Evolutionary conservation across 2,113 vertebrate species (phyloP), one percentile per base, ranked within the genome.

Genomic region (Rhegmatorhina hoffmannsi): DNA sequence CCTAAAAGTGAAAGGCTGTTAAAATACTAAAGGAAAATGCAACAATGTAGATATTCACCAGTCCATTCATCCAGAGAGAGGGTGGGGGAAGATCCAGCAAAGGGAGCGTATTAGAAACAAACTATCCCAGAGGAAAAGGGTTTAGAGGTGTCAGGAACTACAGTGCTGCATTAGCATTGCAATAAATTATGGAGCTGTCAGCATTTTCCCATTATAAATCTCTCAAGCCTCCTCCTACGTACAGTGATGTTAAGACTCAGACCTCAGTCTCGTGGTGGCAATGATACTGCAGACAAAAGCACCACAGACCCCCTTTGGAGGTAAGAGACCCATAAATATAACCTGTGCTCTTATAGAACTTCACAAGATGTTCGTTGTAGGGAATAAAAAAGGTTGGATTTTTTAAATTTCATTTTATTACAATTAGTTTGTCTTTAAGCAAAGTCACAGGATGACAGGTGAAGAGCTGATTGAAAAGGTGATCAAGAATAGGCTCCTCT

Each of bases 191-290:
- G 1, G 78, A 81, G 49, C 90, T 94, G 94, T 88, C 95, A 94
- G 79, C 66, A 12, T 96, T 96, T 95, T 90, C 93, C 95, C 88
- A 84, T 96, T 86, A 90, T 84, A 95, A 93, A 95, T 95, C 92
- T 92, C 76, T 63, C 80, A 63, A 86, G 68, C 53, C 83, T 88
- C 40, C 52, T 88, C 72, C 64, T 63, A 93, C 1, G 1, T 78
- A 92, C 52, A 26, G 21, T 74, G 49, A 84, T 84, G 40, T 58
- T 58, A 92, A 86, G 40, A 88, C 23, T 92, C 93, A 93, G 85
- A 55, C 52, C 64, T 62, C 21, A 84, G 88, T 89, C 85, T 90
- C 24, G 4, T 59, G 56, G 79, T 21, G 5, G 90, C 80, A 60
- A 75, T 84, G 79, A 90, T 93, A 86, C 7, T 44, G 80, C 64